Evolutionary conservation across 2,797 vertebrate genomes (phyloP), one percentile per base, ranked within the genome.

Genomic region (Periophthalmus magnuspinnatus): DNA sequence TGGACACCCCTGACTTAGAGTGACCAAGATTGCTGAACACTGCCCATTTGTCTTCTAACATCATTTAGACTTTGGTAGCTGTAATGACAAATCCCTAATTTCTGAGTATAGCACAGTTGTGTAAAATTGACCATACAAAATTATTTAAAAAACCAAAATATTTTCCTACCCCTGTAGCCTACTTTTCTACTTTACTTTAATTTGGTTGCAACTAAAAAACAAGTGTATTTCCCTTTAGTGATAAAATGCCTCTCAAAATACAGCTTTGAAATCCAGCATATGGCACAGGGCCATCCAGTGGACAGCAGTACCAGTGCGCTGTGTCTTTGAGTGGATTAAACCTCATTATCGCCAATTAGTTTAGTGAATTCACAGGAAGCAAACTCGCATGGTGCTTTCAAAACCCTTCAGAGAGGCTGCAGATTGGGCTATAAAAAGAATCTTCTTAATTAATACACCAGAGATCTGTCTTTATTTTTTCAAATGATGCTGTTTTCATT

Each of bases 261-360:
- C 52, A 22, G 7, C 56, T 34, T 59, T 59, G 16, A 59, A 34
- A 60, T 60, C 9, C 11, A 21, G 21, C 38, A 38, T 41, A 62
- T 41, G n/a, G 21, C 14, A 9, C n/a, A 7, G 60, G 60, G 41
- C 34, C 5, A 24, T 41, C 19, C 59, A 10, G 21, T 22, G n/a
- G 60, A 41, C 60, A 45, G n/a, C 36, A 45, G 22, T 45, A 45
- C 10, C 10, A 41, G 36, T 62, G 58, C 77, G 74, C 76, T 72
- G 64, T 65, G 81, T 78, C 73, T 89, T 86, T 84, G 81, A 89
- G 90, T 87, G 83, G 84, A 89, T 90, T 86, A 86, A 55, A 70
- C 72, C 84, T 90, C 78, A 87, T 90, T 89, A 92, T 86, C 77
- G 65, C 56, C 81, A 83, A 83, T 86, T 87, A 84, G 70, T 80